Conservation (phyloP, 2,797 vertebrate genomes). For the Tiaroga cobitis region DNA sequence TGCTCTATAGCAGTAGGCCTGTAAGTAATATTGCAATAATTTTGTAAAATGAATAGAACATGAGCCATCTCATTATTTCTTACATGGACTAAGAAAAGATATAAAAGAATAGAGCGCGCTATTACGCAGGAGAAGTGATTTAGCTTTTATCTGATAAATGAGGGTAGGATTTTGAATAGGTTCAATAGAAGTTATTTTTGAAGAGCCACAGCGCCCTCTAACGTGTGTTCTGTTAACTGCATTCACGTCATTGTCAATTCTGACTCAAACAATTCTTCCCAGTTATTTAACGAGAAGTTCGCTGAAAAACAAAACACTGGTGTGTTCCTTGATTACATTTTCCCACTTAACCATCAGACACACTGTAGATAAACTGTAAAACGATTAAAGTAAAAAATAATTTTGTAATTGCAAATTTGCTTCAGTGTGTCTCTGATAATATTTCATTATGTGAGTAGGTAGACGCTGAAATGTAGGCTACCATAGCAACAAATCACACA, state of each 20-base stretch:
- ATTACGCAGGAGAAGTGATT: constrained; percentile 17
- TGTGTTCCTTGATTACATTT: too few relatives aligned
- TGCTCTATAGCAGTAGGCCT: neutral
- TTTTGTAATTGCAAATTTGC: neutral
- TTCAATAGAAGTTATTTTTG: neutral
- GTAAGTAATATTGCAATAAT: constrained; percentile 34
- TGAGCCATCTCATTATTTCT: constrained; percentile 31
- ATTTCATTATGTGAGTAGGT: neutral
- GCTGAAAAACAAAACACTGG: neutral
- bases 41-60: constrained; percentile 32
- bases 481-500: neutral
- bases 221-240: neutral
- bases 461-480: neutral
- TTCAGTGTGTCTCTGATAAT: neutral
- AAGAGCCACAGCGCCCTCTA: constrained; percentile 28
- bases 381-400: neutral
- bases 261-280: neutral
- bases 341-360: neutral
- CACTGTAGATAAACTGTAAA: neutral
- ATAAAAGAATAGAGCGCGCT: constrained; percentile 14
- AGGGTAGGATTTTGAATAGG: neutral
- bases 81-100: neutral
- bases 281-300: constrained; percentile 24
- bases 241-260: neutral
- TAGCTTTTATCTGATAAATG: constrained; percentile 19